These are phyloP conservation scores for Panzeria rudis DNA, from an alignment of 2,888 invertebrate species.

Conservation along the genomic window DNA sequence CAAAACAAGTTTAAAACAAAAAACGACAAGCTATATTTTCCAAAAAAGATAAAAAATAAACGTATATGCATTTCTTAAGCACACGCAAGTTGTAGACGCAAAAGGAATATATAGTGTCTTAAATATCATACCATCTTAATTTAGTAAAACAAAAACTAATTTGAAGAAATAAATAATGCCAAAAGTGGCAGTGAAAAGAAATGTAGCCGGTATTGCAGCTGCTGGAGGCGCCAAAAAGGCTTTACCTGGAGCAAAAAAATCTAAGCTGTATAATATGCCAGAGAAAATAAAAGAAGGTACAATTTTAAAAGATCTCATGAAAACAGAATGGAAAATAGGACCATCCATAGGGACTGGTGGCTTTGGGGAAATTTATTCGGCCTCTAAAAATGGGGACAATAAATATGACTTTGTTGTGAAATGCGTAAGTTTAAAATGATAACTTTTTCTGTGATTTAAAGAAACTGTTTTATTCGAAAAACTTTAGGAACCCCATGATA, in stretches of 20 bases:
- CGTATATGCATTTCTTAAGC: slow-evolving; percentile 8
- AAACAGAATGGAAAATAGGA: slow-evolving; percentile 94
- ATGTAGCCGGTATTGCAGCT: slow-evolving; percentile 58
- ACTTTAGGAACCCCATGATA: slow-evolving; percentile 76
- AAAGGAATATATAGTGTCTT: not conserved
- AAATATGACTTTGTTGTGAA: slow-evolving; percentile 90
- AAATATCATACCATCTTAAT: not conserved
- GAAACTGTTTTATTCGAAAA: too few relatives aligned
- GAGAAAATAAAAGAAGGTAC: slow-evolving; percentile 86
- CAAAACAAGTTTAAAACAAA: slow-evolving; percentile 67
- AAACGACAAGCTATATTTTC: slow-evolving; percentile 55
- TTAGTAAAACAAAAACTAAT: not conserved
- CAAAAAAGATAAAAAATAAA: not conserved
- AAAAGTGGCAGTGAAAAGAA: slow-evolving; percentile 76
- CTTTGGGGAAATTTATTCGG: slow-evolving; percentile 96
- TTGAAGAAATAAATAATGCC: slow-evolving; percentile 78
- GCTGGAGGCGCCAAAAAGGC: slow-evolving; percentile 73
- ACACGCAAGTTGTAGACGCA: too few relatives aligned
- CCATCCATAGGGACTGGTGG: slow-evolving; percentile 95
- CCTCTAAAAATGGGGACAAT: slow-evolving; percentile 86
- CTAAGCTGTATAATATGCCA: slow-evolving; percentile 81
- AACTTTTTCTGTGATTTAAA: not conserved
- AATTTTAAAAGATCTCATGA: slow-evolving; percentile 89
- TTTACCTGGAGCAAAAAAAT: slow-evolving; percentile 77
- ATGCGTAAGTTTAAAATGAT: slow-evolving; percentile 87